Percentiles rank a stretch among this genome's conserved stretches.
phyloP scores from a whole-genome alignment of 1,140 invertebrate species.

The Camponotus pennsylvanicus region DNA sequence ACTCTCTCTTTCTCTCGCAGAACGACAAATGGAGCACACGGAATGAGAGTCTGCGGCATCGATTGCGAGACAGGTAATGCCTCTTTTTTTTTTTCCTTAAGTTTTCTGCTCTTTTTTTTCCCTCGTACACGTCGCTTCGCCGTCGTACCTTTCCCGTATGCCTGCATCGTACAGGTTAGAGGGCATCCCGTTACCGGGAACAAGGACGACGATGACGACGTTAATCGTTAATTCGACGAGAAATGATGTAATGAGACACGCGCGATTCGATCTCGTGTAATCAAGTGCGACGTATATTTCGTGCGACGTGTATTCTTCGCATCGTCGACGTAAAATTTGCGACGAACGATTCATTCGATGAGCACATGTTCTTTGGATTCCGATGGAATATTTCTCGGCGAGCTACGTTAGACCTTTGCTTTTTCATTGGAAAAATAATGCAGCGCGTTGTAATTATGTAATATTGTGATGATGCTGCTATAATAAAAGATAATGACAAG shows the following conservation, averaged over 20 bases:
- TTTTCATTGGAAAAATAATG: not conserved
- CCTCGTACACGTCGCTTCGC: not conserved
- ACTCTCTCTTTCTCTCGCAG: slow-evolving; percentile 33
- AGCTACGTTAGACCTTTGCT: not conserved
- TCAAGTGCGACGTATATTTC: not conserved
- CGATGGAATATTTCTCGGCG: not conserved
- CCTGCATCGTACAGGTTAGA: slow-evolving; percentile 44
- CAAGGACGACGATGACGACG: not conserved
- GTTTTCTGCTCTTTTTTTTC: not conserved
- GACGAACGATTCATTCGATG: not conserved
- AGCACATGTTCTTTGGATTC: slow-evolving; percentile 28
- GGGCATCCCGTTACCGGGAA: slow-evolving; percentile 21
- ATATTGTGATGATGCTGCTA: not conserved
- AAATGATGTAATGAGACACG: slow-evolving; percentile 48
- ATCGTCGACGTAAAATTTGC: not conserved
- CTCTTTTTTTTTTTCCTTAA: too few relatives aligned
- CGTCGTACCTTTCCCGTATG: not conserved
- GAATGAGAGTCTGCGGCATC: slow-evolving; percentile 61
- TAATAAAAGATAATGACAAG: not conserved
- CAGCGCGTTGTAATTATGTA: not conserved
- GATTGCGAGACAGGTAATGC: slow-evolving; percentile 69
- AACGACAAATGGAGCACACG: slow-evolving; percentile 71
- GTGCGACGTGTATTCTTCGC: not conserved
- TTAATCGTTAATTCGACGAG: not conserved
- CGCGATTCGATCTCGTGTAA: not conserved